Evolutionary conservation across 2,113 vertebrate species (phyloP).

Genomic region (Rhinolophus ferrumequinum): DNA sequence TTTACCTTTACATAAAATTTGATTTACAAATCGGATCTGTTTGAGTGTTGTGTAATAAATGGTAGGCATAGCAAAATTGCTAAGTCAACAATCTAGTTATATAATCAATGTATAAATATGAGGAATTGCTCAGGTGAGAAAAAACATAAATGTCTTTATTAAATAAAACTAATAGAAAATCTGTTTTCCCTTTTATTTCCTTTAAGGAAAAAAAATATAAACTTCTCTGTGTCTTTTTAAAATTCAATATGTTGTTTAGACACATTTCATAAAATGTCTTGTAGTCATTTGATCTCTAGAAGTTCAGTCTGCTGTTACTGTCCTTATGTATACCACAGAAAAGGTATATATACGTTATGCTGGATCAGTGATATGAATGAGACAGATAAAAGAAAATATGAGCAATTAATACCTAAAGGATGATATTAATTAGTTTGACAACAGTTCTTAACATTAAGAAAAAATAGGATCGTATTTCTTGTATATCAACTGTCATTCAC

Average conservation of each 20-base stretch:
- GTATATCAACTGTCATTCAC: background rate
- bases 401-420: background rate
- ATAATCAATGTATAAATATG: background rate
- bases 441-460: background rate
- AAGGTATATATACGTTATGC: background rate
- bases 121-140: background rate
- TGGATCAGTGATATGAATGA: background rate
- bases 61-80: background rate
- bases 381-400: background rate
- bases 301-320: background rate
- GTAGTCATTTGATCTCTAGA: background rate
- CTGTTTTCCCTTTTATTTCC: background rate
- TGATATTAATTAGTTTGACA: background rate
- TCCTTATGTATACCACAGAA: background rate
- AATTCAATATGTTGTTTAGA: background rate
- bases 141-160: background rate
- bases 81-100: background rate
- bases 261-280: background rate
- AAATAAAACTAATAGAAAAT: background rate
- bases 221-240: background rate
- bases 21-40: background rate
- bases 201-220: background rate
- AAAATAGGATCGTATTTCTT: background rate
- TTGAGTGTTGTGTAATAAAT: background rate
- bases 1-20: background rate